phyloP scores from a whole-genome alignment of 1,140 invertebrate species.

The Formica exsecta region DNA sequence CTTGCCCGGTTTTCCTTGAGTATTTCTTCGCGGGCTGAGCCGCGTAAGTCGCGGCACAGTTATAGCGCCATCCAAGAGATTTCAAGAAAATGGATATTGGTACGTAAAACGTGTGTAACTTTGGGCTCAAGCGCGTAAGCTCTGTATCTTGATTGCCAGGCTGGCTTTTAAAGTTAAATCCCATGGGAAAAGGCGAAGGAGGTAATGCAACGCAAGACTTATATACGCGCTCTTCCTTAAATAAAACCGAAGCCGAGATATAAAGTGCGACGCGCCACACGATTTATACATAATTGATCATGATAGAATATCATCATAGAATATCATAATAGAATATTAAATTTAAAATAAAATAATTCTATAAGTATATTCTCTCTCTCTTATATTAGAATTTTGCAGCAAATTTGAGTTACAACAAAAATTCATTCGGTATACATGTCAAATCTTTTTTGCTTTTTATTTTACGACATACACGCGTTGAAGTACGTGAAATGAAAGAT shows the following conservation, averaged over 20 bases:
- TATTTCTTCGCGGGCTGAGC: conserved; percentile 44
- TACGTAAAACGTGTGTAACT: conserved; percentile 69
- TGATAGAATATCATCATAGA: neutral
- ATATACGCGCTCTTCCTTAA: conserved; percentile 35
- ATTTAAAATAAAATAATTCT: neutral
- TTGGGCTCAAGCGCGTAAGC: conserved; percentile 63
- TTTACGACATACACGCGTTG: neutral
- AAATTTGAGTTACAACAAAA: neutral
- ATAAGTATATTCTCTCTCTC: neutral
- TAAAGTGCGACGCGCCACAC: neutral
- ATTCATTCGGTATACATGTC: neutral
- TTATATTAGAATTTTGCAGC: conserved; percentile 22
- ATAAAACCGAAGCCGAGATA: conserved; percentile 61
- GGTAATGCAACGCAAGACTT: conserved; percentile 56
- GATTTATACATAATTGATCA: conserved; percentile 46
- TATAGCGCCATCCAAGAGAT: conserved; percentile 3
- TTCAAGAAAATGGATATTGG: conserved; percentile 70
- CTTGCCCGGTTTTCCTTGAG: neutral
- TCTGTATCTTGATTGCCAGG: conserved; percentile 64
- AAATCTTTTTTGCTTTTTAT: conserved; percentile 9
- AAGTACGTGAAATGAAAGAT: neutral
- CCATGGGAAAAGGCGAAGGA: conserved; percentile 7
- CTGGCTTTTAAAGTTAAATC: conserved; percentile 74
- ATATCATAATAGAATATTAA: neutral
- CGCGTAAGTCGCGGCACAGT: conserved; percentile 51